Evolutionary conservation across 2,797 vertebrate species (phyloP), one percentile per base, ranked within the genome.

Genomic region (Myotis pilosus): DNA sequence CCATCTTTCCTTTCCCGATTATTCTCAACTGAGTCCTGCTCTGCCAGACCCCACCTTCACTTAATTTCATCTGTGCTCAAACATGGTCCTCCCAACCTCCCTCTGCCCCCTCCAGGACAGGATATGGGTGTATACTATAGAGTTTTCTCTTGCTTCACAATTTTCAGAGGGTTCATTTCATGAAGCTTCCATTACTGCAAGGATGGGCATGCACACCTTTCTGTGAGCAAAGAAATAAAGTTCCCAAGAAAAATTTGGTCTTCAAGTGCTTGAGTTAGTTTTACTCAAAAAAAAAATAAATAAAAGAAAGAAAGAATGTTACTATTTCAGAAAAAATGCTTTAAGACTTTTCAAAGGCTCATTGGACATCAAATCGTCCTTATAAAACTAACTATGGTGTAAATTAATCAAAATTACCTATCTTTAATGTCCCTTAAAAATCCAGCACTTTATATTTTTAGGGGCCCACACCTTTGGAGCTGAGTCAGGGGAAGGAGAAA

Each of bases 351-450:
- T 93, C 74, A 96, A 96, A 96, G 96, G 92, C 87, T 97, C 96
- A 95, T 96, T 97, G 87, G 78, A 89, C 11, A 96, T 90, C 93
- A 96, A 97, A 96, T 93, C 83, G 47, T 90, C 93, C 96, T 78
- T 92, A 86, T 64, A 83, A 95, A 94, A 90, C 79, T 47, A 28
- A 60, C 64, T 91, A 80, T 22, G 28, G 49, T 68, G 1, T 90
- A 96, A 96, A 97, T 97, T 96, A 95, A 96, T 96, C 96, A 95
- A 96, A 92, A 97, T 97, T 95, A 95, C 33, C 51, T 92, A 86
- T 69, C 68, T 94, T 94, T 96, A 97, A 95, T 95, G 75, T 96
- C 36, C 90, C 78, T 96, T 95, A 87, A 94, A 96, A 88, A 92
- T 75, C 3, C 23, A 93, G 53, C 3, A 82, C 94, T 93, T 90